Evolutionary conservation across 2,113 vertebrate genomes (phyloP).

Genomic region (Hassar affinis): DNA sequence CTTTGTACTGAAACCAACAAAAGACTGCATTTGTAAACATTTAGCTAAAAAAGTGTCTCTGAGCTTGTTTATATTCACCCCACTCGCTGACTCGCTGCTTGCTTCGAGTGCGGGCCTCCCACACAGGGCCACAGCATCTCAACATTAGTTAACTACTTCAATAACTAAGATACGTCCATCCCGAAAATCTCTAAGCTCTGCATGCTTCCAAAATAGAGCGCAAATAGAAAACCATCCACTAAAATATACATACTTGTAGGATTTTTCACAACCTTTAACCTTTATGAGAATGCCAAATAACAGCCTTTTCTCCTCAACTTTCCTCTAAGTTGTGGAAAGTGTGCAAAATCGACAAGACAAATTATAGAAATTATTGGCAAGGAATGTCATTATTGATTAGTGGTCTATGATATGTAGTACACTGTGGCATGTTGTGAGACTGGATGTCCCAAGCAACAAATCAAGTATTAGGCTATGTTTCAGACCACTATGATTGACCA

Average conservation of each 20-base stretch:
- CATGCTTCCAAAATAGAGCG: constrained; percentile 14
- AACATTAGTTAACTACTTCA: constrained; percentile 30
- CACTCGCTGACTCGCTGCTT: not conserved
- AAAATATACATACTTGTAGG: constrained; percentile 21
- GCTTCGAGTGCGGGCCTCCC: constrained; percentile 11
- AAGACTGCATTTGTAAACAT: not conserved
- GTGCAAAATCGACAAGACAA: not conserved
- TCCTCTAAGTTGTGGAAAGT: not conserved
- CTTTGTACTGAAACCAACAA: constrained; percentile 20
- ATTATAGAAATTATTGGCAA: not conserved
- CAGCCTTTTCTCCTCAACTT: not conserved
- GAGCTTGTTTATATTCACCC: constrained; percentile 14
- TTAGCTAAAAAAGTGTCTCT: not conserved
- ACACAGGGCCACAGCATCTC: not conserved
- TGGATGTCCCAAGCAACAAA: not conserved
- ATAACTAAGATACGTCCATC: not conserved
- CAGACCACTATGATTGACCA: not conserved
- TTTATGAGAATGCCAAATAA: not conserved
- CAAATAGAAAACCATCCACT: not conserved
- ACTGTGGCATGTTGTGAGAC: not conserved
- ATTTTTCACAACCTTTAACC: constrained; percentile 2
- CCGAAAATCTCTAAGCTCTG: not conserved
- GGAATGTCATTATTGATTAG: not conserved
- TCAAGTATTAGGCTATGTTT: not conserved
- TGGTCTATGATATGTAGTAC: not conserved